These are phyloP conservation scores for Bombyx mori DNA, from an alignment of 1,140 invertebrate species.

Conservation along the genomic window ASM3026992v2 NC_085109.1:4988501-4989000, in stretches of 20 bases:
- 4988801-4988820: background rate
- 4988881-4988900: background rate
- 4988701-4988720: conserved; percentile 1
- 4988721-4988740: conserved; percentile 4
- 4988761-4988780: conserved; percentile 3
- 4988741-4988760: conserved; percentile 6
- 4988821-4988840: background rate
- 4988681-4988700: background rate
- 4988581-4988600: no score
- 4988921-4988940: no score
- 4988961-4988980: background rate
- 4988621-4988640: no score
- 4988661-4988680: background rate
- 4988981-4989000: no score
- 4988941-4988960: conserved; percentile 2
- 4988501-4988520: background rate
- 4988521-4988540: background rate
- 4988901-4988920: no score
- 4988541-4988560: no score
- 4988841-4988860: background rate
- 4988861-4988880: background rate
- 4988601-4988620: no score
- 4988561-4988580: no score
- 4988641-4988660: background rate
- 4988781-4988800: conserved; percentile 3